Percentiles rank a stretch among this genome's conserved stretches.
Evolutionary conservation across 2,888 invertebrate species (phyloP).

Genomic region (Ptilodon capucinus): DNA sequence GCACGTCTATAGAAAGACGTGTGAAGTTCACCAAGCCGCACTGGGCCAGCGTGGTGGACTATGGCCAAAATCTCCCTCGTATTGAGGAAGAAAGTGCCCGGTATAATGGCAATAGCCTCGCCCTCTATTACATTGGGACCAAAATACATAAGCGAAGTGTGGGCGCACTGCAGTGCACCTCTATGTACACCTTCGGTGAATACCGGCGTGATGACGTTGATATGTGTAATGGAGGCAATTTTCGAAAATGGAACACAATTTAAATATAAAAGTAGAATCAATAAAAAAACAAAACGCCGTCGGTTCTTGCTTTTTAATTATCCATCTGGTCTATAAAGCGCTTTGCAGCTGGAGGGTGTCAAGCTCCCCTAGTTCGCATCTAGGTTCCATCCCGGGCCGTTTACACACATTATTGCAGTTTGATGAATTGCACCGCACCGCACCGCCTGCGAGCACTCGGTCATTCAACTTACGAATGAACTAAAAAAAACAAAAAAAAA

Average conservation of each 20-base stretch:
- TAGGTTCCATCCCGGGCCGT: constrained; percentile 60
- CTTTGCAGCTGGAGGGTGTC: constrained; percentile 41
- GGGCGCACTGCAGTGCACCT: too few relatives aligned
- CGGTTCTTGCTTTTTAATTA: background rate
- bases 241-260: background rate
- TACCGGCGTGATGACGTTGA: too few relatives aligned
- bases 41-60: too few relatives aligned
- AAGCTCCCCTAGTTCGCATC: constrained; percentile 59
- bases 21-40: too few relatives aligned
- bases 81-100: too few relatives aligned
- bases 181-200: too few relatives aligned
- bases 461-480: constrained; percentile 59
- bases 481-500: constrained; percentile 12
- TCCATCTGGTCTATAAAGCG: constrained; percentile 49
- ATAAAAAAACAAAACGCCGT: background rate
- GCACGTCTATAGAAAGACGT: too few relatives aligned
- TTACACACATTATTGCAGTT: constrained; percentile 72
- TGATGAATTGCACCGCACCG: constrained; percentile 66
- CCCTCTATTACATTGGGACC: too few relatives aligned
- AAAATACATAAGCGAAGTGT: too few relatives aligned
- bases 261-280: background rate
- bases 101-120: too few relatives aligned
- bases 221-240: too few relatives aligned
- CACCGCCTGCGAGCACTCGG: constrained; percentile 42
- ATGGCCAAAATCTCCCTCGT: too few relatives aligned